A percentile compares a stretch with the other conserved stretches of the same genome.
Evolutionary conservation across 1,140 invertebrate genomes (phyloP).

Genomic region (Acyrthosiphon pisum): DNA sequence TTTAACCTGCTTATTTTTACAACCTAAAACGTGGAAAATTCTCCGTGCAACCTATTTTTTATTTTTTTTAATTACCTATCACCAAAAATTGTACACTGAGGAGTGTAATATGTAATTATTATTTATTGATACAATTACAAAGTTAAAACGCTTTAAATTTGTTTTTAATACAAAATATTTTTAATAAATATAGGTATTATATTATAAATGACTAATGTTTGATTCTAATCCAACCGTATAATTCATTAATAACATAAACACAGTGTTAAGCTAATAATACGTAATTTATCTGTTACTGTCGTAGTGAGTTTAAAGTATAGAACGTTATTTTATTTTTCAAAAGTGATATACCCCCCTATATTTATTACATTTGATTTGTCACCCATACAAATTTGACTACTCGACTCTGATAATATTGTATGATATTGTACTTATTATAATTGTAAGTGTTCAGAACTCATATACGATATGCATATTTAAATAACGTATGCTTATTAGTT

Average conservation of each 20-base stretch:
- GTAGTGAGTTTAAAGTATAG: background rate
- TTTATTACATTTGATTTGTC: background rate
- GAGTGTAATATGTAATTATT: background rate
- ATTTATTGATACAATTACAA: background rate
- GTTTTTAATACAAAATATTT: too few species aligned
- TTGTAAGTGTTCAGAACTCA: too few species aligned
- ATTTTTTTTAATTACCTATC: background rate
- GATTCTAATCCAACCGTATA: background rate
- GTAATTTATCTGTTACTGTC: background rate
- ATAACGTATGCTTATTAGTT: background rate
- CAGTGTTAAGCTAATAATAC: background rate
- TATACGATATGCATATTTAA: background rate
- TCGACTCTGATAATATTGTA: background rate
- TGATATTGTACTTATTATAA: background rate
- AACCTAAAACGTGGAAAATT: background rate
- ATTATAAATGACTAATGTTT: background rate
- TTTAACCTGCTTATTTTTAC: slow-evolving; percentile 42
- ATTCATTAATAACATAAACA: background rate
- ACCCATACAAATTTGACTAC: background rate
- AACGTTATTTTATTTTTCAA: background rate
- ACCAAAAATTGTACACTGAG: background rate
- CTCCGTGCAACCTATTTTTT: slow-evolving; percentile 23
- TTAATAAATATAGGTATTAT: background rate
- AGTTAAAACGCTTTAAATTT: too few species aligned
- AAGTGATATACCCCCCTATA: background rate